Conservation (phyloP, 2,797 vertebrate species). For the Eurystomus glaucurus region DNA sequence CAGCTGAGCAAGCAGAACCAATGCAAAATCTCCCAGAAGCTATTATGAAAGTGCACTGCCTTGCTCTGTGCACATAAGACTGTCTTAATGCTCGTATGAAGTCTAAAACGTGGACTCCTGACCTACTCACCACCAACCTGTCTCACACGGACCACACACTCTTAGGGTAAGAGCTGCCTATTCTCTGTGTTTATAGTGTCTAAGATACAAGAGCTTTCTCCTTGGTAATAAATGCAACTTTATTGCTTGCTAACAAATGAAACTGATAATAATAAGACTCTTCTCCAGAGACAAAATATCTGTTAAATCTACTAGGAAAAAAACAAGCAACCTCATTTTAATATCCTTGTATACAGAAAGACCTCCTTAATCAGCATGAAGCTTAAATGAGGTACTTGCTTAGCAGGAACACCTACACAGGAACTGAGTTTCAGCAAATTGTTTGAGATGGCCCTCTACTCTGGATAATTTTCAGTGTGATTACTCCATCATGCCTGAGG, state of each 20-base stretch:
- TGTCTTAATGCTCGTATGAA: not conserved
- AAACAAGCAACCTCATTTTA: conserved; percentile 31
- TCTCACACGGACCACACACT: not conserved
- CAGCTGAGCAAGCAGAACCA: not conserved
- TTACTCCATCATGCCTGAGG: conserved; percentile 25
- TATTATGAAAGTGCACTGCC: not conserved
- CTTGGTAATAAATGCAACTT: conserved; percentile 39
- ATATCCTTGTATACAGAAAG: conserved; percentile 41
- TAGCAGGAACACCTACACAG: conserved; percentile 56
- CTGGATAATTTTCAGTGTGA: conserved; percentile 49
- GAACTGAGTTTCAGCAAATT: conserved; percentile 49
- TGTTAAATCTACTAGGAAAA: not conserved
- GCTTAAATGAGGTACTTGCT: conserved; percentile 58
- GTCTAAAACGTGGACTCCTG: not conserved
- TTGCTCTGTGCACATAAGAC: not conserved
- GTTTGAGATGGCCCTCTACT: conserved; percentile 43
- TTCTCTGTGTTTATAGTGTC: not conserved
- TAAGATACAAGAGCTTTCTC: not conserved
- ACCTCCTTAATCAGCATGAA: conserved; percentile 58
- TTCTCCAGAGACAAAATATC: conserved; percentile 42
- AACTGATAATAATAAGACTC: conserved; percentile 37
- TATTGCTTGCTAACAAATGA: conserved; percentile 50
- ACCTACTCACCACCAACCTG: not conserved
- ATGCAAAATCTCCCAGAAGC: not conserved
- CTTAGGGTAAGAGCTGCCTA: not conserved